phyloP scores from a whole-genome alignment of 2,888 invertebrate species.

The Xestia ashworthii region DNA sequence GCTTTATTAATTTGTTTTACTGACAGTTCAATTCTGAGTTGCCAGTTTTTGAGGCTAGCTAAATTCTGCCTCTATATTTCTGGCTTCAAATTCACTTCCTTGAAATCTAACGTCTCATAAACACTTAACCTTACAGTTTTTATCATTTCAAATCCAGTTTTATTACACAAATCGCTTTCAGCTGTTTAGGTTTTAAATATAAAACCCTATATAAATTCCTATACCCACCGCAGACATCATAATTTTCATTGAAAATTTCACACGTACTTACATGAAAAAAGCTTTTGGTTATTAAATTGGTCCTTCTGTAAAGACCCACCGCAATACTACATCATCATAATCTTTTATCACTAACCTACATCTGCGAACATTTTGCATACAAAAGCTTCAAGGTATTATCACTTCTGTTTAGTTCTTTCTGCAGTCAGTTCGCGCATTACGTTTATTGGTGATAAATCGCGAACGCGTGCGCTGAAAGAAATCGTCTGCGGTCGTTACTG shows the following conservation, averaged over 20 bases:
- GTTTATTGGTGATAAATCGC: slow-evolving; percentile 62
- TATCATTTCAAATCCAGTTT: slow-evolving; percentile 18
- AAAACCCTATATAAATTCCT: slow-evolving; percentile 30
- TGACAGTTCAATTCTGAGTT: slow-evolving; percentile 47
- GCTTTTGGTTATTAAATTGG: slow-evolving; percentile 53
- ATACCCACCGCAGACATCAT: slow-evolving; percentile 43
- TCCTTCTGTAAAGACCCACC: slow-evolving; percentile 51
- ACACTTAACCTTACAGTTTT: slow-evolving; percentile 15
- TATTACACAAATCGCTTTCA: slow-evolving; percentile 23
- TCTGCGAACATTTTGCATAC: slow-evolving; percentile 37
- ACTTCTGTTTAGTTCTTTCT: slow-evolving; percentile 45
- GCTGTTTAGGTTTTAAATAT: slow-evolving; percentile 46
- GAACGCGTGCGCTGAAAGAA: slow-evolving; percentile 50
- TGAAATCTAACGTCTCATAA: slow-evolving; percentile 16
- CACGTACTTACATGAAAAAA: slow-evolving; percentile 44
- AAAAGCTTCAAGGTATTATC: slow-evolving; percentile 55
- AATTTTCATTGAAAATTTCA: slow-evolving; percentile 40
- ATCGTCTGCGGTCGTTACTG: slow-evolving; percentile 51
- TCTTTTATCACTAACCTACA: slow-evolving; percentile 54
- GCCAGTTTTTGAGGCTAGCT: slow-evolving; percentile 21
- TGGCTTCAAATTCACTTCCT: neutral
- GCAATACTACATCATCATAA: slow-evolving; percentile 39
- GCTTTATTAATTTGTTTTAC: slow-evolving; percentile 62
- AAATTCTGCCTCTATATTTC: slow-evolving; percentile 3
- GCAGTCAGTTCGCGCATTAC: slow-evolving; percentile 31